Evolutionary conservation across 2,888 invertebrate species (phyloP), one percentile per base, ranked within the genome.

Genomic region (Leuctra nigra): DNA sequence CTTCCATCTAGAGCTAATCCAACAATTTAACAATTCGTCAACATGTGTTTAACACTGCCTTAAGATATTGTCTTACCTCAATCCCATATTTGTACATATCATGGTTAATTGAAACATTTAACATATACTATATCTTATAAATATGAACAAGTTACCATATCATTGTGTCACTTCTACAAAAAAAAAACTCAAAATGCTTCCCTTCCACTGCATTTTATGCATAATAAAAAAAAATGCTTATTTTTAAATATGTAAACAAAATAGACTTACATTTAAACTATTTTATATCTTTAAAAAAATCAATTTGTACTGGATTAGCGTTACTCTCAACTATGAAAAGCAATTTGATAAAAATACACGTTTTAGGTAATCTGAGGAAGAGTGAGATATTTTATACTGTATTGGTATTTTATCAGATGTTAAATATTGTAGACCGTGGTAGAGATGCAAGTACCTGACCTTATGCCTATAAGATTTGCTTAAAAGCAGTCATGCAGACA

Each of bases 291-390:
- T 55, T 52, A 35, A 23, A 53, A 59, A 59, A 56, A 59, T 54
- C 59, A 56, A 59, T 59, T 59, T 59, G 59, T 59, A 59, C 59
- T 59, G 29, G 53, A 47, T 56, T 53, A 54, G 38, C 35, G 22
- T 54, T 33, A 20, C 13, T 33, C 29, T n/a, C 18, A 25, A 13
- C 50, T 55, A 58, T 44, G 53, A 55, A 55, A 58, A 58, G 46
- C 52, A 55, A 55, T 53, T 54, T 25, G 46, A 58, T 47, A 58
- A 58, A 58, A 55, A 55, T 58, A 58, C 54, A 55, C 39, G 33
- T 35, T 16, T 41, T 41, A 16, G 7, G 29, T 57, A 44, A 2
- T 57, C 52, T 52, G 58, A 58, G 58, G 58, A 58, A 58, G 58
- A 58, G 58, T 58, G 52, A 48, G 55, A 58, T 57, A 35, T 29